A percentile compares a stretch with the other conserved stretches of the same genome.
phyloP scores from a whole-genome alignment of 2,113 vertebrate genomes.

The Dendrocopos noguchii region DNA sequence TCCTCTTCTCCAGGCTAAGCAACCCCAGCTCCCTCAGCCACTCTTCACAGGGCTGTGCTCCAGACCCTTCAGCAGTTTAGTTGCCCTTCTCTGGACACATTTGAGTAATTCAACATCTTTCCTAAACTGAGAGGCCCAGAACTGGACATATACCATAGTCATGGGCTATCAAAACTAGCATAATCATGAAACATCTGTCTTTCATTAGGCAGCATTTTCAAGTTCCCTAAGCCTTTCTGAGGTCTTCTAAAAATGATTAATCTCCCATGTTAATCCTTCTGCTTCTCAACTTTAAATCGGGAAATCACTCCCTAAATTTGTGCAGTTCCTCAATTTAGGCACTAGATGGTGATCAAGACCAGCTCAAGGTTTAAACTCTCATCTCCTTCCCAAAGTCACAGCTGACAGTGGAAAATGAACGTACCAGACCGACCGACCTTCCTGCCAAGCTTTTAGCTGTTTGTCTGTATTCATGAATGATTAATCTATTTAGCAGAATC shows the following conservation, averaged over 20 bases:
- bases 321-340: slow-evolving; percentile 58
- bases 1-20: no score
- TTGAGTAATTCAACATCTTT: no score
- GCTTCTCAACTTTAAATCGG: neutral
- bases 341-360: slow-evolving; percentile 77
- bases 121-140: no score
- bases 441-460: neutral
- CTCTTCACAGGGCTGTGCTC: no score
- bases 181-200: neutral
- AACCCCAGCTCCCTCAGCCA: no score
- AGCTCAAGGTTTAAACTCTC: neutral
- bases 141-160: neutral
- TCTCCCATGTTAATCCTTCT: neutral
- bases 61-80: no score
- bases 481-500: neutral
- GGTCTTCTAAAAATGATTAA: neutral
- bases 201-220: neutral
- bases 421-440: neutral
- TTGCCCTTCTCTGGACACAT: no score
- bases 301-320: neutral
- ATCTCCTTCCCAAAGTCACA: neutral
- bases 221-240: neutral
- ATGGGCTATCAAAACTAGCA: neutral
- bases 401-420: neutral
- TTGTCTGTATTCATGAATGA: neutral